Evolutionary conservation across 2,888 invertebrate species (phyloP).

Genomic region (Plebejus anna): DNA sequence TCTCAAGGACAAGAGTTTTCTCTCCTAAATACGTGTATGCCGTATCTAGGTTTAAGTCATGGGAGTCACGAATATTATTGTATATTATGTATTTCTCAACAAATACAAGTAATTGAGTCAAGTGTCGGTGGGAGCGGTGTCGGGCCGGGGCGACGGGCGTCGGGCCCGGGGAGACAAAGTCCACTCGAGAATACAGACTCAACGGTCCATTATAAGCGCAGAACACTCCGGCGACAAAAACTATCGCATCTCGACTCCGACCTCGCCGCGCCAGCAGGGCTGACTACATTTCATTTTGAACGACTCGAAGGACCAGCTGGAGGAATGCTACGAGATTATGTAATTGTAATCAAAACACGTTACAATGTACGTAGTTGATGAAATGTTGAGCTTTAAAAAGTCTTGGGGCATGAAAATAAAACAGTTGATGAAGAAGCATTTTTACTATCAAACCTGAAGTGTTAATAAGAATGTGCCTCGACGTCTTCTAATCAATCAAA

Average conservation of each 20-base stretch:
- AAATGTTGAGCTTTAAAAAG: neutral
- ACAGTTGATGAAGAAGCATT: neutral
- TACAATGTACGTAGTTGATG: neutral
- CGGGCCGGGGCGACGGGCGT: neutral
- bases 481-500: neutral
- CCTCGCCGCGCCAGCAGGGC: constrained; percentile 62
- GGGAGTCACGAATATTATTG: neutral
- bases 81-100: neutral
- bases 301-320: neutral
- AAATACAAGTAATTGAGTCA: constrained; percentile 16
- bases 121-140: neutral
- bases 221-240: constrained; percentile 74
- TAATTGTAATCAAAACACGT: neutral
- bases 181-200: constrained; percentile 75
- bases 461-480: neutral
- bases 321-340: neutral
- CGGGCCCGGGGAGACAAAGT: constrained; percentile 52
- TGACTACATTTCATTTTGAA: constrained; percentile 19
- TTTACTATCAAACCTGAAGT: neutral
- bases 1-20: neutral
- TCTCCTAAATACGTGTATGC: neutral
- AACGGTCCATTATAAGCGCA: constrained; percentile 75
- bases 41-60: neutral
- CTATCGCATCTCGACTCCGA: constrained; percentile 76
- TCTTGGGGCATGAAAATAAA: neutral